Evolutionary conservation across 2,888 invertebrate genomes (phyloP), one percentile per base, ranked within the genome.

Genomic region (Limnephilus lunatus): DNA sequence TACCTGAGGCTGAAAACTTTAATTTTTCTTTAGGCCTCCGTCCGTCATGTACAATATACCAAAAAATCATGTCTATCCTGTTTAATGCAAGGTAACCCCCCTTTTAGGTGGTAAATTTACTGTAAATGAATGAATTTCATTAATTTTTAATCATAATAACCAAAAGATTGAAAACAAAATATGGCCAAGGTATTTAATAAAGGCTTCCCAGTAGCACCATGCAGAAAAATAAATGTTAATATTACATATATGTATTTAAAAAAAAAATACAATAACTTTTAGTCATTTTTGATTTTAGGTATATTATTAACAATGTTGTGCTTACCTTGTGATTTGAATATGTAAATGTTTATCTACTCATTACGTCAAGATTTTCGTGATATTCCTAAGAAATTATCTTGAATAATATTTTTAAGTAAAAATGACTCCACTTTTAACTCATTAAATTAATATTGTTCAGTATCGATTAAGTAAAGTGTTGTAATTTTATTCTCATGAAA

Each of bases 241-340:
- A 15, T 5, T 53, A 53, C 19, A 53, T 53, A 53, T 53, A 53
- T 53, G 53, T 53, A 19, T 53, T 68, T 19, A 5, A 19, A 68
- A 53, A 53, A 53, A 68, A 68, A 25, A 19, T 68, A 19, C 68
- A 68, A 68, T 25, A 68, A 68, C 5, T 68, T 68, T 68, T 25
- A 68, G 9, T 25, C 7, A 68, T n/a, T 68, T 68, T 68, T 68
- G 25, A n/a, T n/a, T 68, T 25, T 68, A 44, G 12, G 68, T 68
- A 68, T 68, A 68, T 68, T 68, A 68, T 68, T 68, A n/a, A 68
- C 68, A 68, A 68, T 68, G 68, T 68, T 68, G 68, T 68, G 68
- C 68, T 68, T 68, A 25, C 44, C 44, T 48, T 48, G 44, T 48
- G 48, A 48, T 48, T 48, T 53, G 19, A 48, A 48, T 5, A 53